Conservation (phyloP, 2,888 invertebrate genomes). For the Phanerotoma sp. region DNA sequence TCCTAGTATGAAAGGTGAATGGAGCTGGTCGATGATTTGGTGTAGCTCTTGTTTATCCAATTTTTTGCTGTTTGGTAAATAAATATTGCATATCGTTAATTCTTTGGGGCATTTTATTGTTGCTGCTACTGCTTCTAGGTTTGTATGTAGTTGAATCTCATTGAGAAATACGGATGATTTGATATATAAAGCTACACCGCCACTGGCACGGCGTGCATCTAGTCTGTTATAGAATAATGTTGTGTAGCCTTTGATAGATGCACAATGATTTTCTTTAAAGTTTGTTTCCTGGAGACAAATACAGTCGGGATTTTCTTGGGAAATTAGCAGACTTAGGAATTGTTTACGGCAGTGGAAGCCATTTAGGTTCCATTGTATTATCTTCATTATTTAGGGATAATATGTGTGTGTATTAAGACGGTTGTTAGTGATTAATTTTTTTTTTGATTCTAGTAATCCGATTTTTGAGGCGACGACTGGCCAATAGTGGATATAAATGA, state of each 20-base stretch:
- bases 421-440: not conserved
- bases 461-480: too few species aligned
- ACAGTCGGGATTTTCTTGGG: not conserved
- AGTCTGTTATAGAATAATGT: slow-evolving; percentile 28
- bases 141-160: too few species aligned
- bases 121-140: too few species aligned
- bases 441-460: not conserved
- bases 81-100: slow-evolving; percentile 35
- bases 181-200: slow-evolving; percentile 24
- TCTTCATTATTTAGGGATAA: not conserved
- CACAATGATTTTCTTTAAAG: slow-evolving; percentile 5
- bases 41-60: slow-evolving; percentile 18
- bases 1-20: slow-evolving; percentile 33
- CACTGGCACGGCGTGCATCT: slow-evolving; percentile 15
- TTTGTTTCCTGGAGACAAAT: slow-evolving; percentile 24
- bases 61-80: slow-evolving; percentile 25
- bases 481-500: too few species aligned
- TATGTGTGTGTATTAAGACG: not conserved
- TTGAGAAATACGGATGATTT: too few species aligned
- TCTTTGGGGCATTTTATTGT: too few species aligned
- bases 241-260: not conserved
- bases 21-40: slow-evolving; percentile 31
- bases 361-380: slow-evolving; percentile 22
- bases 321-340: not conserved
- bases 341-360: slow-evolving; percentile 4